A percentile compares a stretch with the other conserved stretches of the same genome.
These are phyloP conservation scores for Troilus luridus DNA, from an alignment of 2,888 invertebrate species.

Conservation along the genomic window DNA sequence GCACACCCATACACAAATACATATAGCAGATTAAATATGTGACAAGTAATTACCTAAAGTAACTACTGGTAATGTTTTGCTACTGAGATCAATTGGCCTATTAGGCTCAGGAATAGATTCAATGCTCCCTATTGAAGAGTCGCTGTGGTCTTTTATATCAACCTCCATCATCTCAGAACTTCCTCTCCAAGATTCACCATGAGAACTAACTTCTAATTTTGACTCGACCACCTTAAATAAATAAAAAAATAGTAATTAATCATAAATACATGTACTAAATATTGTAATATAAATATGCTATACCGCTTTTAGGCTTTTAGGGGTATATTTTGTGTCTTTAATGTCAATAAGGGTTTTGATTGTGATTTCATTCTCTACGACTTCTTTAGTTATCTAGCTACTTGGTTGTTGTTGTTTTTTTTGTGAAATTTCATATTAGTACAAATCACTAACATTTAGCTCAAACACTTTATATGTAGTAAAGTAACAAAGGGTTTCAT, in stretches of 20 bases:
- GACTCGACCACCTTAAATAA: conserved; percentile 51
- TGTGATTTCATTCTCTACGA: too few relatives aligned
- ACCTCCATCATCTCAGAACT: conserved; percentile 24
- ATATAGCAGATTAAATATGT: not conserved
- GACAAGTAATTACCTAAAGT: not conserved
- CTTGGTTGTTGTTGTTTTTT: too few relatives aligned
- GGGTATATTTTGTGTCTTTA: too few relatives aligned
- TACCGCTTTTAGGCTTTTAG: not conserved
- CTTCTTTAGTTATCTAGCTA: too few relatives aligned
- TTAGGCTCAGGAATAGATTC: conserved; percentile 49
- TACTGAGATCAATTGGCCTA: conserved; percentile 65
- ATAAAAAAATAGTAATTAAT: not conserved
- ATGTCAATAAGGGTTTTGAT: too few relatives aligned
- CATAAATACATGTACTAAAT: not conserved
- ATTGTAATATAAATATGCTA: not conserved
- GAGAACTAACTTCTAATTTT: conserved; percentile 36
- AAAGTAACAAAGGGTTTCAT: too few relatives aligned
- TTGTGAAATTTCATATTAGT: too few relatives aligned
- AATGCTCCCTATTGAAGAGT: conserved; percentile 49
- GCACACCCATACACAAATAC: too few relatives aligned
- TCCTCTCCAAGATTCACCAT: conserved; percentile 50
- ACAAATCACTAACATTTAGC: too few relatives aligned
- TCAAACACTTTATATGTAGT: too few relatives aligned
- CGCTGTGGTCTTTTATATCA: conserved; percentile 45
- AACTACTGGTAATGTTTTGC: conserved; percentile 61